Conservation (phyloP, 2,113 vertebrate genomes). For the Labrus mixtus region DNA sequence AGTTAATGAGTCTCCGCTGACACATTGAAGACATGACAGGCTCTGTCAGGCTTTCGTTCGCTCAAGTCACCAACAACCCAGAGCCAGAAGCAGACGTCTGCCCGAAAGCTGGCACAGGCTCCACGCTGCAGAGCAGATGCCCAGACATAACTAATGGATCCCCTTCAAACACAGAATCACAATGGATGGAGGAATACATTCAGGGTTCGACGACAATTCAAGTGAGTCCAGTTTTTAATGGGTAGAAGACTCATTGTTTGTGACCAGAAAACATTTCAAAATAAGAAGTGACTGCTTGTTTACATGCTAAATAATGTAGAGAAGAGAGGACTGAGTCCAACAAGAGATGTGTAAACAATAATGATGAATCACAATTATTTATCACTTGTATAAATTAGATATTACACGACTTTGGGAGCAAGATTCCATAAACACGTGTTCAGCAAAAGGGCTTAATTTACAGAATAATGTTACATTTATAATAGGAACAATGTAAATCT, state of each 20-base stretch:
- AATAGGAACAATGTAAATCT: background rate
- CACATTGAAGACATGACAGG: constrained; percentile 75
- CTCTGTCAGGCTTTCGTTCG: constrained; percentile 70
- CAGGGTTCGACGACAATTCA: constrained; percentile 44
- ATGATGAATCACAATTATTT: no score
- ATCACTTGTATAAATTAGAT: no score
- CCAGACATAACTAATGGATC: constrained; percentile 68
- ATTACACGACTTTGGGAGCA: no score
- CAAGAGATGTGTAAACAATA: no score
- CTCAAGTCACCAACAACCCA: constrained; percentile 62
- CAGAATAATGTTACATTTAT: no score
- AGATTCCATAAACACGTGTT: no score
- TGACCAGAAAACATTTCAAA: constrained; percentile 25
- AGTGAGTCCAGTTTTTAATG: constrained; percentile 41
- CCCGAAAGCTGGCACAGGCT: constrained; percentile 67
- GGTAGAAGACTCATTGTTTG: constrained; percentile 31
- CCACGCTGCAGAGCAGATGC: constrained; percentile 62
- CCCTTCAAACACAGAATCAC: constrained; percentile 58
- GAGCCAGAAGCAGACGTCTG: constrained; percentile 73
- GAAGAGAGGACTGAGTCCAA: no score
- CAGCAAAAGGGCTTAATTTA: no score
- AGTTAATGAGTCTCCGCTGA: constrained; percentile 81
- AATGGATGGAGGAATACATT: constrained; percentile 55
- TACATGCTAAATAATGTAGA: constrained; percentile 24
- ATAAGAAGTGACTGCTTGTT: constrained; percentile 8